Conservation (phyloP, 2,113 vertebrate genomes). For the Silurus asotus region DNA sequence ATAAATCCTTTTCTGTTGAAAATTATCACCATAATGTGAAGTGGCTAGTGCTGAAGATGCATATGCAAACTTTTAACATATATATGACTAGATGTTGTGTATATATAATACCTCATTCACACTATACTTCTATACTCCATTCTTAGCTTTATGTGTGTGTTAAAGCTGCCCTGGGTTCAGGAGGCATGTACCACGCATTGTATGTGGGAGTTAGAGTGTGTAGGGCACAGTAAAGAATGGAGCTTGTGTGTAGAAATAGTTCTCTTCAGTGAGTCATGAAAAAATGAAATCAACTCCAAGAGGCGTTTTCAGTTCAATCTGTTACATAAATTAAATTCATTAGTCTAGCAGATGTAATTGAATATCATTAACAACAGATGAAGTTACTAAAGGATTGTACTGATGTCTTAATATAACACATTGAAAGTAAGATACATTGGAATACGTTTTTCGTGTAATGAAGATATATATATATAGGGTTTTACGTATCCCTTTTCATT, state of each 20-base stretch:
- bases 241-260: slow-evolving; percentile 43
- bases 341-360: slow-evolving; percentile 3
- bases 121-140: slow-evolving; percentile 14
- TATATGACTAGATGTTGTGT: not conserved
- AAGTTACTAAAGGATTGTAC: not conserved
- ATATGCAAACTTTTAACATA: not conserved
- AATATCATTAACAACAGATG: slow-evolving; percentile 11
- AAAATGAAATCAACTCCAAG: slow-evolving; percentile 30
- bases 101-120: not conserved
- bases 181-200: slow-evolving; percentile 46
- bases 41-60: not conserved
- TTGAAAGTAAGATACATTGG: not conserved
- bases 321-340: slow-evolving; percentile 48
- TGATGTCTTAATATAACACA: not conserved
- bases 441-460: not conserved
- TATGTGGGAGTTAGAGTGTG: slow-evolving; percentile 51
- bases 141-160: slow-evolving; percentile 8
- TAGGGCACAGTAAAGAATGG: slow-evolving; percentile 40
- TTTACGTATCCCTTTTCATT: slow-evolving; percentile 1
- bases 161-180: slow-evolving; percentile 31
- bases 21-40: not conserved
- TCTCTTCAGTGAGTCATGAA: slow-evolving; percentile 47
- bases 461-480: not conserved
- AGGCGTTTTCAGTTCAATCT: slow-evolving; percentile 12
- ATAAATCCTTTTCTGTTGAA: slow-evolving; percentile 12